Evolutionary conservation across 2,888 invertebrate species (phyloP), one percentile per base, ranked within the genome.

Genomic region (Ornithoptera priamus): DNA sequence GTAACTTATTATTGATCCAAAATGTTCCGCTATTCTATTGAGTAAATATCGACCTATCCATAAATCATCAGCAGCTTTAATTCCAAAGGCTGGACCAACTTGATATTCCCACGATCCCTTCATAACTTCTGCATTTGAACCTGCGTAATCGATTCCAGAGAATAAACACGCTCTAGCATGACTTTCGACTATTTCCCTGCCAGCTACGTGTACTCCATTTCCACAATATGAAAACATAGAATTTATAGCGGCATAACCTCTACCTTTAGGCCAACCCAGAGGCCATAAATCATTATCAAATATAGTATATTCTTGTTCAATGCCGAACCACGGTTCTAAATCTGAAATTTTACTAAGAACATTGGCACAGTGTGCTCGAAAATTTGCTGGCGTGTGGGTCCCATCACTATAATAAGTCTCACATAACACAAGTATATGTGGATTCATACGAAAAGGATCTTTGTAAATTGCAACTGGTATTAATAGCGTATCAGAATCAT

Each of bases 101-200:
- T 97, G 97, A 88, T 94, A 97, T 86, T 97, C 97, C 97, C 97
- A 97, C 89, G 97, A 98, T 20, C 97, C 96, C 58, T 98, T 98
- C 99, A 99, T 99, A 42, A 98, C 99, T 93, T 99, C 99, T n/a
- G 99, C 99, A 87, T 99, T 99, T 64, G 96, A 96, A 61, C 99
- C 99, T 67, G 96, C 94, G 76, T 98, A 96, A 78, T 97, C 96
- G 78, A 99, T 94, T 58, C 99, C 99, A 67, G 99, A 96, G 84
- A 98, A 99, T 68, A 99, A 89, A 80, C 98, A 98, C 15, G 98
- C 94, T 74, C 92, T 83, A 0, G 93, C 87, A 82, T 99, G 99
- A 53, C 98, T 96, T 88, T 99, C 99, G 20, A 97, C 97, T 74
- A 99, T 95, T 83, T 99, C 98, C 72, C 99, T 94, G 4, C 98